Conservation (phyloP, 2,113 vertebrate species). For the Gopherus evgoodei region DNA sequence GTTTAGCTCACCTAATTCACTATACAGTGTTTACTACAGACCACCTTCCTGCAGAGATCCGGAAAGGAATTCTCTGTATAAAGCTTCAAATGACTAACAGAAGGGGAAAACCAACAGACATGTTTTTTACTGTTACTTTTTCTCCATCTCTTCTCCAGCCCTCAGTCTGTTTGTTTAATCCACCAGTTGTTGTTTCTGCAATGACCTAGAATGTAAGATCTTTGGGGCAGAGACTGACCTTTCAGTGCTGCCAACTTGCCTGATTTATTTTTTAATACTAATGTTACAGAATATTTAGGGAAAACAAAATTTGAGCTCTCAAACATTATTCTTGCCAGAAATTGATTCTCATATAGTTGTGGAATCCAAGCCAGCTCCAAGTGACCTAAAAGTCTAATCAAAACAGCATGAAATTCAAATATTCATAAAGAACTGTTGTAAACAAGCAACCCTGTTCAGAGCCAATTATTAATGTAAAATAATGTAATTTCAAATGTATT, state of each 20-base stretch:
- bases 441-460: not conserved
- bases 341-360: not conserved
- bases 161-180: not conserved
- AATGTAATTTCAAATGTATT: not conserved
- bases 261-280: not conserved
- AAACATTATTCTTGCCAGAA: not conserved
- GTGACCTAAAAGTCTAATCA: not conserved
- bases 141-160: not conserved
- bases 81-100: not conserved
- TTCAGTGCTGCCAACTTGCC: not conserved
- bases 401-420: not conserved
- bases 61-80: constrained; percentile 3
- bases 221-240: not conserved
- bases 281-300: not conserved
- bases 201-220: not conserved
- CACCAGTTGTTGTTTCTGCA: not conserved
- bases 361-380: not conserved
- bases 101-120: not conserved
- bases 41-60: constrained; percentile 28
- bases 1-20: constrained; percentile 67
- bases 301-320: not conserved
- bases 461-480: not conserved
- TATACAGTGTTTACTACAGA: constrained; percentile 5
- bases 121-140: not conserved
- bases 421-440: not conserved